Conservation (phyloP, 2,113 vertebrate genomes). For the Pangasianodon hypophthalmus region DNA sequence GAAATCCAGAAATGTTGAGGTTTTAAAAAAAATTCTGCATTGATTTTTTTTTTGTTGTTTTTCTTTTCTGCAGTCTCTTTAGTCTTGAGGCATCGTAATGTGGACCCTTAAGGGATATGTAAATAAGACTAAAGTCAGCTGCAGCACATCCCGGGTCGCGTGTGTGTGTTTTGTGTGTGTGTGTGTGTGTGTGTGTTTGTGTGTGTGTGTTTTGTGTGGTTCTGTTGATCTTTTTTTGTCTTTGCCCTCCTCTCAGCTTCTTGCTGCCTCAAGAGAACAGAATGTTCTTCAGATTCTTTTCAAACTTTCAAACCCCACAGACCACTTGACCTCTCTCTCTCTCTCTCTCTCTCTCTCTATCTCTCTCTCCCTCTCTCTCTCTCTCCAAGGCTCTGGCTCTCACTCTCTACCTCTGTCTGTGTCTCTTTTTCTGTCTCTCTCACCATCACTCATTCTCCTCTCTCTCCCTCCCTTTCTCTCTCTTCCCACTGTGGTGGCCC, state of each 20-base stretch:
- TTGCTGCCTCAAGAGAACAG: conserved; percentile 35
- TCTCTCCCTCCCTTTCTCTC: background rate
- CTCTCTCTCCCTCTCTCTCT: conserved; percentile 19
- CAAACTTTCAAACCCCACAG: conserved; percentile 41
- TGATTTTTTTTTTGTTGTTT: background rate
- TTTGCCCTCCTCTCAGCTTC: background rate
- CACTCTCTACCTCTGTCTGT: too few relatives aligned
- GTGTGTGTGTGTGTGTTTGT: background rate
- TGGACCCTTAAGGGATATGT: background rate
- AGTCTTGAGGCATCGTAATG: background rate
- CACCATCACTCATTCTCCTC: too few relatives aligned
- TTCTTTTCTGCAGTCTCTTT: background rate
- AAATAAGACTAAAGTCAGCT: conserved; percentile 1
- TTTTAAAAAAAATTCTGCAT: background rate
- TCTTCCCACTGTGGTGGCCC: background rate
- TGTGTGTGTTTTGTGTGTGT: background rate
- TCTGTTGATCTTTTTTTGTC: conserved; percentile 4
- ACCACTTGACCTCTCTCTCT: conserved; percentile 1
- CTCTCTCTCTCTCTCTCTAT: conserved; percentile 9
- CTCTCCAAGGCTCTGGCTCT: too few relatives aligned
- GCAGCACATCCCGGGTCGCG: background rate
- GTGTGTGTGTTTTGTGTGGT: background rate
- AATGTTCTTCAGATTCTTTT: conserved; percentile 38
- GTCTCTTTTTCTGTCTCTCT: background rate
- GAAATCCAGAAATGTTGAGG: background rate